phyloP scores from a whole-genome alignment of 2,888 invertebrate species.

The Ommatoiulus sabulosus region DNA sequence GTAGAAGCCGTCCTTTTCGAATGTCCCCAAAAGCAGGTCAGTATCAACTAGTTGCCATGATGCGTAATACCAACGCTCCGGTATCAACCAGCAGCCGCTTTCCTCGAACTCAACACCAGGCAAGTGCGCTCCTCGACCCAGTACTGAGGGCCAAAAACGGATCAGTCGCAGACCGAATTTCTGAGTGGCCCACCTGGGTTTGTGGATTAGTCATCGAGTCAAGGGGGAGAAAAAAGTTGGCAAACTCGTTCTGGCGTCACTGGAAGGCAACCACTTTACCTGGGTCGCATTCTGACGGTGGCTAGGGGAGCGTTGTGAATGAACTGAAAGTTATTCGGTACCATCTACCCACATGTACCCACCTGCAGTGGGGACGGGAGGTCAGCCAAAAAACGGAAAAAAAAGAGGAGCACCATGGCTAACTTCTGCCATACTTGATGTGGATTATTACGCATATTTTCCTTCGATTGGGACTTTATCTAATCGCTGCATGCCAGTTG shows the following conservation, averaged over 20 bases:
- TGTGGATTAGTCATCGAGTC: background rate
- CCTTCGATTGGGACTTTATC: background rate
- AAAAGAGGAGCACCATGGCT: background rate
- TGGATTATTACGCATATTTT: background rate
- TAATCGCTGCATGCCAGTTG: background rate
- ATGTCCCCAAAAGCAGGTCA: too few species aligned
- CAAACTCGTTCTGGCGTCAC: conserved; percentile 16
- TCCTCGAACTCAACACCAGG: too few species aligned
- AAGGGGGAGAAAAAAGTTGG: background rate
- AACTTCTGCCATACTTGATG: background rate
- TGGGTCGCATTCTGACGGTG: background rate
- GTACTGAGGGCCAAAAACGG: too few species aligned
- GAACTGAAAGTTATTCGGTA: background rate
- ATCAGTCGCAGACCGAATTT: background rate
- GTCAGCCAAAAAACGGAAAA: background rate
- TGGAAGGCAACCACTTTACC: background rate
- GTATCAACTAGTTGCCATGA: too few species aligned
- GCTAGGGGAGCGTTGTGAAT: background rate
- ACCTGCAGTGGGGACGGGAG: conserved; percentile 2
- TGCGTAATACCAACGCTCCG: too few species aligned
- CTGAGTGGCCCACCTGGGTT: background rate
- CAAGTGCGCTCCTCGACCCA: too few species aligned
- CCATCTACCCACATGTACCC: background rate
- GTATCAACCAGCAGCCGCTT: too few species aligned
- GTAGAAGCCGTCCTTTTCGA: too few species aligned